Evolutionary conservation across 2,113 vertebrate genomes (phyloP), one percentile per base, ranked within the genome.

Genomic region (Hirundichthys speculiger): DNA sequence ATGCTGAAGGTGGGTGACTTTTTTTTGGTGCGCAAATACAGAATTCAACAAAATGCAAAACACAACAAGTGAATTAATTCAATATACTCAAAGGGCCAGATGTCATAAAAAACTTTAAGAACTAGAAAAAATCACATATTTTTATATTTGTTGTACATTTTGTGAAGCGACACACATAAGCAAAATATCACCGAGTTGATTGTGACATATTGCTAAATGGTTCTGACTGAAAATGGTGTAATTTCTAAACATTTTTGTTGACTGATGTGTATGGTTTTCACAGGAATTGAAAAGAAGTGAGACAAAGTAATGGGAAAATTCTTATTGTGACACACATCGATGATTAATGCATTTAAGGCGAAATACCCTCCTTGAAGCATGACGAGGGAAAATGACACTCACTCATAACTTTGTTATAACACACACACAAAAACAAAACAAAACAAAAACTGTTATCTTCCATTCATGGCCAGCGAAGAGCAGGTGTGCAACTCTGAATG

Each of bases 301-400:
- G 73, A 73, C 53, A 63, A 45, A n/a, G 58, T 70, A 53, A 47
- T 49, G 46, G 42, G 21, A n/a, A 51, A 68, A 80, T 83, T 79
- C 58, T 49, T 56, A 73, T 64, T 64, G 58, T 46, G 69, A 59
- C 22, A 15, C 52, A 69, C 77, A 75, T 83, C 56, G 81, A 75
- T 72, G 69, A 83, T 83, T 79, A 59, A 68, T 67, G 59, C 64
- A 48, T 45, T 70, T 66, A 85, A 83, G 77, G 72, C 85, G 72
- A 85, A 74, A 59, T 65, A 21, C 15, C 19, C 40, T 34, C 2
- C 59, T 49, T 46, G 64, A 20, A 54, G 19, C 27, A 58, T 48
- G 63, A 52, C 43, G 71, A 71, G 30, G 49, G 30, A n/a, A 52
- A 55, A 30, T 40, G 46, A 78, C 52, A 41, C 11, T 69, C 53